Conservation (phyloP, 2,888 invertebrate genomes). For the Lingula anatina region DNA sequence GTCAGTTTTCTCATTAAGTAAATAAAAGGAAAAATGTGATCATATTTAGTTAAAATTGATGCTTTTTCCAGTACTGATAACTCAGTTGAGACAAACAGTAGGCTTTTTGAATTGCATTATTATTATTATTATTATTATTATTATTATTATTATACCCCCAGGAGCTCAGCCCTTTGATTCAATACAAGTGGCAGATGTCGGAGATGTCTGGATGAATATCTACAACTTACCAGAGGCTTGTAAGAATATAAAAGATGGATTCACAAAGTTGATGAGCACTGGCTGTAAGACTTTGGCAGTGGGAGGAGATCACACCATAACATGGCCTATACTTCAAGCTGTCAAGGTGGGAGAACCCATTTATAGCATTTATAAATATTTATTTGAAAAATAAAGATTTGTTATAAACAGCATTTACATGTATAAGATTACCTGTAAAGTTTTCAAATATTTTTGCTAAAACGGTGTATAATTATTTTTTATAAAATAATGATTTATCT, state of each 20-base stretch:
- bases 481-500: too few species aligned
- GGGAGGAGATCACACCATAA: slow-evolving; percentile 52
- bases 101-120: too few species aligned
- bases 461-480: too few species aligned
- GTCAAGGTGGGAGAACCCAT: slow-evolving; percentile 32
- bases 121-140: too few species aligned
- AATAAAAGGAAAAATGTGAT: too few species aligned
- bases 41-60: too few species aligned
- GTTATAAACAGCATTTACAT: too few species aligned
- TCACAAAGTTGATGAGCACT: slow-evolving; percentile 23
- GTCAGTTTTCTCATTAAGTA: not conserved
- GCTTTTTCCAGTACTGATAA: too few species aligned
- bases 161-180: slow-evolving; percentile 44
- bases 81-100: too few species aligned
- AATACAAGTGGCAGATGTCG: slow-evolving; percentile 48
- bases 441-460: not conserved
- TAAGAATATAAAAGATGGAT: slow-evolving; percentile 32
- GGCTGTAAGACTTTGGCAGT: slow-evolving; percentile 45
- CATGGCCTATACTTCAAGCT: slow-evolving; percentile 49
- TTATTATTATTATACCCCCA: too few species aligned
- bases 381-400: too few species aligned
- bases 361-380: not conserved
- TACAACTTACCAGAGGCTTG: slow-evolving; percentile 42
- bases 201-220: slow-evolving; percentile 41
- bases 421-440: not conserved